Evolutionary conservation across 1,140 invertebrate genomes (phyloP).

Genomic region (Rhopalosiphum maidis): DNA sequence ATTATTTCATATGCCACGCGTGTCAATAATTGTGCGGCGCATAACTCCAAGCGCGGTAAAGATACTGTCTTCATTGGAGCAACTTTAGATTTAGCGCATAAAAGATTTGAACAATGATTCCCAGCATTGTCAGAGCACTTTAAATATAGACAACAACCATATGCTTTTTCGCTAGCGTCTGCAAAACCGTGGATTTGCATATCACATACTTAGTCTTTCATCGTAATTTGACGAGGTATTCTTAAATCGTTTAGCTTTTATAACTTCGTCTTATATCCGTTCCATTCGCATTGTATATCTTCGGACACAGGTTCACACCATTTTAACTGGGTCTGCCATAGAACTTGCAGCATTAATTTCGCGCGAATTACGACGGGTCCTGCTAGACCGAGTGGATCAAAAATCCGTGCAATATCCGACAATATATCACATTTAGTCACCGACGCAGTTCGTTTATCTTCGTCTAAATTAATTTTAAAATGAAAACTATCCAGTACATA

Average conservation of each 20-base stretch:
- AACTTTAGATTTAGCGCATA: constrained; percentile 62
- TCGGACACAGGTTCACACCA: not conserved
- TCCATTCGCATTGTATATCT: not conserved
- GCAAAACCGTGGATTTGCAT: constrained; percentile 46
- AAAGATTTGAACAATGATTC: constrained; percentile 58
- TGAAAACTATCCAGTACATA: no score
- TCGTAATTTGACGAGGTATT: not conserved
- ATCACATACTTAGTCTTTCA: not conserved
- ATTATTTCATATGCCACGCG: not conserved
- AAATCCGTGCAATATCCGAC: not conserved
- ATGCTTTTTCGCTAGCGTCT: constrained; percentile 50
- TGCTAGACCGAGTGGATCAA: constrained; percentile 24
- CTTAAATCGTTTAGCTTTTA: not conserved
- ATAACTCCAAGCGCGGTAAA: constrained; percentile 63
- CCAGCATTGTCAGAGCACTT: not conserved
- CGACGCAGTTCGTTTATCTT: not conserved
- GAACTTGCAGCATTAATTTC: constrained; percentile 15
- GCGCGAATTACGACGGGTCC: not conserved
- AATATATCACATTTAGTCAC: not conserved
- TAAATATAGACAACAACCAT: constrained; percentile 56
- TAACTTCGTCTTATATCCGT: not conserved
- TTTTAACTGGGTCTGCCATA: not conserved
- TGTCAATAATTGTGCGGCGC: constrained; percentile 61
- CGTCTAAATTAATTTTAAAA: not conserved
- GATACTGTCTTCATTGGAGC: constrained; percentile 62